phyloP scores from a whole-genome alignment of 2,797 vertebrate species.

The Urocyon cinereoargenteus region DNA sequence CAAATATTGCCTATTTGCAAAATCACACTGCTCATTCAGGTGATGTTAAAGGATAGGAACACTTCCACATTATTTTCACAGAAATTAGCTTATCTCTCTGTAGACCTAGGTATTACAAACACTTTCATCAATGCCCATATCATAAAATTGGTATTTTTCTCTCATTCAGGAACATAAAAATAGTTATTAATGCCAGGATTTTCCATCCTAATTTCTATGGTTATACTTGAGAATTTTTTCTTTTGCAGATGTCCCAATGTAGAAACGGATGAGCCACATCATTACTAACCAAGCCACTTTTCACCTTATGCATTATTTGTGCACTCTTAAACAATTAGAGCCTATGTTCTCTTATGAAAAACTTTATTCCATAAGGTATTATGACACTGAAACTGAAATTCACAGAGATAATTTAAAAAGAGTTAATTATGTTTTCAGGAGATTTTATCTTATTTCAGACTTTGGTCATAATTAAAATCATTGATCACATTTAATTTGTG shows the following conservation, averaged over 20 bases:
- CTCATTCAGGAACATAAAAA: background rate
- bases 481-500: background rate
- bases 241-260: background rate
- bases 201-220: background rate
- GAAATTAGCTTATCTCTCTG: background rate
- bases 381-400: background rate
- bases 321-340: background rate
- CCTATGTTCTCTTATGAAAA: background rate
- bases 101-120: background rate
- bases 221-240: background rate
- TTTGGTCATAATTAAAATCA: slow-evolving; percentile 28
- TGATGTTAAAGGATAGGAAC: background rate
- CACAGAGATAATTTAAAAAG: background rate
- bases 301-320: background rate
- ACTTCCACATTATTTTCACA: background rate
- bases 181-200: background rate
- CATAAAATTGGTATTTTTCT: background rate
- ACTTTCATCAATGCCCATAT: background rate
- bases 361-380: background rate
- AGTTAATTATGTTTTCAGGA: background rate
- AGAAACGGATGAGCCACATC: background rate
- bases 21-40: background rate
- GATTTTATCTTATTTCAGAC: background rate
- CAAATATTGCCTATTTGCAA: background rate
- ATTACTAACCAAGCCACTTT: background rate